Evolutionary conservation across 2,797 vertebrate species (phyloP).

Genomic region (Pelochelys cantorii): DNA sequence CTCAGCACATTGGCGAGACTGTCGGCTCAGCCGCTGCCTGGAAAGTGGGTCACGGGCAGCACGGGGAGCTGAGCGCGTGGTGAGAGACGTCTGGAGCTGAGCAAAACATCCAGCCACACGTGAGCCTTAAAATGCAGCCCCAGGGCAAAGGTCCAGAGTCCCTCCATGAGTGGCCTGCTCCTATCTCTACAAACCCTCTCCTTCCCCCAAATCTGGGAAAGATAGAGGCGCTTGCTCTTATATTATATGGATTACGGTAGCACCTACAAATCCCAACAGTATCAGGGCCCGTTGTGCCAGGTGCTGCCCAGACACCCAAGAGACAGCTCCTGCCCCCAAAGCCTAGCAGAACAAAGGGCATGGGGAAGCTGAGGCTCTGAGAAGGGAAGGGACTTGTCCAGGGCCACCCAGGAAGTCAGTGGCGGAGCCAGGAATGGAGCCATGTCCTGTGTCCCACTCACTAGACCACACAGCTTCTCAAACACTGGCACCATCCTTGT

Average conservation of each 20-base stretch:
- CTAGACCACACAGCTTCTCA: background rate
- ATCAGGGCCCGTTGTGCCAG: background rate
- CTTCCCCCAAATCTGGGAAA: background rate
- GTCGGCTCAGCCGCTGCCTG: background rate
- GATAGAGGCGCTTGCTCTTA: background rate
- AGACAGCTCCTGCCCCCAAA: background rate
- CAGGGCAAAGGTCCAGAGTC: background rate
- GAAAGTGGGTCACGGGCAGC: slow-evolving; percentile 33
- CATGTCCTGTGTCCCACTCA: background rate
- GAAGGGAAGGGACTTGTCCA: background rate
- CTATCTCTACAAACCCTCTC: background rate
- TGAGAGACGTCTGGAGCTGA: slow-evolving; percentile 32
- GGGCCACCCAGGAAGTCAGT: background rate
- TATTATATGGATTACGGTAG: background rate
- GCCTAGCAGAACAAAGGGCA: background rate
- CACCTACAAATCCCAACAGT: background rate
- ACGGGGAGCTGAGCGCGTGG: slow-evolving; percentile 1
- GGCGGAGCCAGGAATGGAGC: background rate
- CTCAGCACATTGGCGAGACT: background rate
- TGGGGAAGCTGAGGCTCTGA: background rate
- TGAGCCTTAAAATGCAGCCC: background rate
- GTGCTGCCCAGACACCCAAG: background rate
- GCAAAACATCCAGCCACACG: background rate
- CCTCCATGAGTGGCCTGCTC: background rate
- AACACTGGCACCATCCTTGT: background rate